Conservation (phyloP, 2,113 vertebrate species). For the Excalfactoria chinensis region DNA sequence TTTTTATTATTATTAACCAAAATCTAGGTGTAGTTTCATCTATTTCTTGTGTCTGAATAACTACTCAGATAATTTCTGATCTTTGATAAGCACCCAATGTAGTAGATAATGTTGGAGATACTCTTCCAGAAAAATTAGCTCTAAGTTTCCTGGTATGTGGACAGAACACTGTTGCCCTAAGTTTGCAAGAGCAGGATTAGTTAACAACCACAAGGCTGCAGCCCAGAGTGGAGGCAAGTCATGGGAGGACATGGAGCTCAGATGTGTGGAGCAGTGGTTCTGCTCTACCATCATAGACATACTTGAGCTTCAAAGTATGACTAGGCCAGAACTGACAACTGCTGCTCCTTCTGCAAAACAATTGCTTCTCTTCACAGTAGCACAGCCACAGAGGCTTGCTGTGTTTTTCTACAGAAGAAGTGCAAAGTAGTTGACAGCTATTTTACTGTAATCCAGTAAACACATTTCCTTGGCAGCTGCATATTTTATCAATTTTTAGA, state of each 20-base stretch:
- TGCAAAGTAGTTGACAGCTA: neutral
- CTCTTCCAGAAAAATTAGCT: neutral
- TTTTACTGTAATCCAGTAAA: neutral
- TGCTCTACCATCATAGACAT: neutral
- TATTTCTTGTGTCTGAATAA: neutral
- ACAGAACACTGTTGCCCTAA: neutral
- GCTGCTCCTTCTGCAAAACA: fast-evolving
- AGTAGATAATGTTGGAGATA: fast-evolving
- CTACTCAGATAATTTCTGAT: neutral
- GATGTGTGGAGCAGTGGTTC: fast-evolving
- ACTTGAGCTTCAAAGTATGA: neutral
- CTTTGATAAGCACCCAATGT: fast-evolving
- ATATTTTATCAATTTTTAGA: neutral
- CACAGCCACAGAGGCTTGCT: neutral
- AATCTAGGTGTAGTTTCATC: neutral
- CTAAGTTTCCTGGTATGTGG: neutral
- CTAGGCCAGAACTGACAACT: fast-evolving
- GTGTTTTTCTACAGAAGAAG: neutral
- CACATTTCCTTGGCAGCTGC: neutral
- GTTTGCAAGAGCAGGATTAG: neutral
- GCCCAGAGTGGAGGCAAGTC: neutral
- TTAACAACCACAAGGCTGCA: neutral
- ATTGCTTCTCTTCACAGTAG: neutral
- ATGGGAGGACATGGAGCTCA: fast-evolving
- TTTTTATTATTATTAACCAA: neutral